phyloP scores from a whole-genome alignment of 2,797 vertebrate species.

The Sitta carolinensis region DNA sequence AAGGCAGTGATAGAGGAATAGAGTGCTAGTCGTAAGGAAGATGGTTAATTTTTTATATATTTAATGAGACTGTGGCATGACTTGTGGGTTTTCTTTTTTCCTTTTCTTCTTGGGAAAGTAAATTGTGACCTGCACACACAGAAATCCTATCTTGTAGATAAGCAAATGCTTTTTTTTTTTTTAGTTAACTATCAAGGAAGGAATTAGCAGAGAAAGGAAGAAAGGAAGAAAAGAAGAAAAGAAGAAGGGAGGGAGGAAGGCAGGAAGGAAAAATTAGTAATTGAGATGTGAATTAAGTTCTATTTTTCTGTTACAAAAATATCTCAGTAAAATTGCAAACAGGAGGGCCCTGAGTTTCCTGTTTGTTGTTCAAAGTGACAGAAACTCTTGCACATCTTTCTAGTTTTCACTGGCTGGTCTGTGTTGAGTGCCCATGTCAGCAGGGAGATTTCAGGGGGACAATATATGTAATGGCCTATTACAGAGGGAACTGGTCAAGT shows the following conservation, averaged over 20 bases:
- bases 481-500: background rate
- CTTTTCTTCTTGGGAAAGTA: slow-evolving; percentile 40
- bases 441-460: background rate
- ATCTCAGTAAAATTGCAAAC: background rate
- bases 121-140: slow-evolving; percentile 44
- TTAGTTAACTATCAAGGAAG: background rate
- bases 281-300: background rate
- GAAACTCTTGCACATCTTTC: background rate
- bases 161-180: background rate
- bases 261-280: background rate
- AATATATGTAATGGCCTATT: background rate
- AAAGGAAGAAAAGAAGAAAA: background rate
- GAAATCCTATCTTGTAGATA: background rate
- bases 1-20: slow-evolving; percentile 59
- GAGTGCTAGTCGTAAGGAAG: slow-evolving; percentile 66
- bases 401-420: background rate
- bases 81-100: background rate
- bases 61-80: slow-evolving; percentile 37
- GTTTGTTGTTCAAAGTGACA: background rate
- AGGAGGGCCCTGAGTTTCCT: background rate
- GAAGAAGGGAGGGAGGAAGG: background rate
- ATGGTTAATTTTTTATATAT: slow-evolving; percentile 14
- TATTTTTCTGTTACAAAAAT: background rate
- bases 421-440: background rate
- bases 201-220: background rate